Evolutionary conservation across 2,888 invertebrate genomes (phyloP).

Genomic region (Melinopterus prodromus): DNA sequence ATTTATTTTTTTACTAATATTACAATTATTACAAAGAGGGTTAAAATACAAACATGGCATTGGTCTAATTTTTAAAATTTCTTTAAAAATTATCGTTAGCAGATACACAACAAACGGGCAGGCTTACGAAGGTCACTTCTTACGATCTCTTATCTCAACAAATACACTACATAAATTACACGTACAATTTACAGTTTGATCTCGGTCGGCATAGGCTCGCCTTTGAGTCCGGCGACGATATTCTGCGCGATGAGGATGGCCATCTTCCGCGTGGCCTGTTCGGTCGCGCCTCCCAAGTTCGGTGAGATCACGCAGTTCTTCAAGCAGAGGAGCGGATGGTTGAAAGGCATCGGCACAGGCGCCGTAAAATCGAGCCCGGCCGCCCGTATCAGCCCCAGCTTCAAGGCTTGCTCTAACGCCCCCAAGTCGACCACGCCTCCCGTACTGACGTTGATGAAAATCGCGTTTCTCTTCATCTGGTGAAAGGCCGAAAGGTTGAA

Average conservation of each 20-base stretch:
- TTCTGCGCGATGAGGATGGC: conserved; percentile 11
- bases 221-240: conserved; percentile 19
- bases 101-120: too few species aligned
- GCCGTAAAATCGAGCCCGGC: conserved; percentile 14
- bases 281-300: conserved; percentile 8
- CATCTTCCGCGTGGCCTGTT: background rate
- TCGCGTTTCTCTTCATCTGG: conserved; percentile 8
- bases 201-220: conserved; percentile 18
- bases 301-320: conserved; percentile 13
- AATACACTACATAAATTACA: background rate
- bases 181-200: conserved; percentile 12
- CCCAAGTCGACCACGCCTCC: conserved; percentile 12
- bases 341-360: background rate
- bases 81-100: too few species aligned
- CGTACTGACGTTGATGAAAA: conserved; percentile 17
- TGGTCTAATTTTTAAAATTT: too few species aligned
- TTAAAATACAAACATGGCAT: too few species aligned
- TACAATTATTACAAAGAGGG: too few species aligned
- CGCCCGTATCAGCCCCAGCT: conserved; percentile 8
- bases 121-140: too few species aligned
- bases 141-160: too few species aligned
- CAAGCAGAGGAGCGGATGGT: conserved; percentile 12
- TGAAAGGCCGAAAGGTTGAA: conserved; percentile 4
- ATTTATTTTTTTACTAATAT: too few species aligned
- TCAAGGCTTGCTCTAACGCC: conserved; percentile 10